Conservation (phyloP, 2,888 invertebrate species). For the Physocephala rufipes region DNA sequence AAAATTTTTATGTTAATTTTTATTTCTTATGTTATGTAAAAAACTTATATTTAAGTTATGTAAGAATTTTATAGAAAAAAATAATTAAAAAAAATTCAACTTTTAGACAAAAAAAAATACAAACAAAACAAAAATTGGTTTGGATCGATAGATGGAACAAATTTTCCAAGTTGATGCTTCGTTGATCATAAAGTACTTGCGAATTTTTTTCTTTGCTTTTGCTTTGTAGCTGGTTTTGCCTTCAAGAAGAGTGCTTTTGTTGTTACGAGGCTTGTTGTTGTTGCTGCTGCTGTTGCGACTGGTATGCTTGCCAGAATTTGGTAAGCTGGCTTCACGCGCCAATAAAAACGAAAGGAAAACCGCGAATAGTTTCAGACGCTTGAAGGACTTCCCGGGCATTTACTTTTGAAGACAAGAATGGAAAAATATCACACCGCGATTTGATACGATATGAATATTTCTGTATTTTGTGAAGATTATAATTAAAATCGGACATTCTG, state of each 20-base stretch:
- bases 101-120: too few relatives aligned
- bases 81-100: too few relatives aligned
- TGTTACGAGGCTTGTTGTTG: not conserved
- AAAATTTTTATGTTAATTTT: too few relatives aligned
- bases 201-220: not conserved
- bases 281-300: not conserved
- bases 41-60: too few relatives aligned
- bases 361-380: not conserved
- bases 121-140: not conserved
- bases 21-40: too few relatives aligned
- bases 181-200: slow-evolving; percentile 33
- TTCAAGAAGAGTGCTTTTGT: not conserved
- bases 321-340: slow-evolving; percentile 39
- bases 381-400: not conserved
- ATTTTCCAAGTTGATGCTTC: slow-evolving; percentile 41
- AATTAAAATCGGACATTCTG: too few relatives aligned
- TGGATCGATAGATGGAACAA: slow-evolving; percentile 32
- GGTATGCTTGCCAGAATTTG: not conserved
- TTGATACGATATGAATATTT: too few relatives aligned
- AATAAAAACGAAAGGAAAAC: slow-evolving; percentile 42
- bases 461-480: too few relatives aligned
- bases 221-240: not conserved
- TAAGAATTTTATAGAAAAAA: too few relatives aligned
- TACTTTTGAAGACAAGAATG: not conserved
- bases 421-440: too few relatives aligned